Evolutionary conservation across 2,113 vertebrate species (phyloP), one percentile per base, ranked within the genome.

Genomic region (Ginglymostoma cirratum): DNA sequence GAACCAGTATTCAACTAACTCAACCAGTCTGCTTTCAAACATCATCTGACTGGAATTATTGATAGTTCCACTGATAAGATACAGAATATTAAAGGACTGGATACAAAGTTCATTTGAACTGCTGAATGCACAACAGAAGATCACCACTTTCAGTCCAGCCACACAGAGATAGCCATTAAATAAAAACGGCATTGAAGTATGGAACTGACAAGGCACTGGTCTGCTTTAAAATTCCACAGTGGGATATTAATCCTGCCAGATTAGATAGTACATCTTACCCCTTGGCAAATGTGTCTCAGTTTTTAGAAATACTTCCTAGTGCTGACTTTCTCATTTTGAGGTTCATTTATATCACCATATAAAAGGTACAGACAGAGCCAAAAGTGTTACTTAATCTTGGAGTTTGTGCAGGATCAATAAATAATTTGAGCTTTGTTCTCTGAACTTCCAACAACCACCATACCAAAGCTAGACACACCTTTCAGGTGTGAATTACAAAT

Each of bases 341-440:
- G 24, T 42, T 21, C 42, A 38, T 83, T 83, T 45, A 83, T 83
- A 23, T 83, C 10, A 78, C 34, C 12, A 86, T 61, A 61, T 27
- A 90, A 90, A 90, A 90, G 55, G 61, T 61, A 55, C 52, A 65
- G 80, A 83, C 38, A 42, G n/a, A 90, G 48, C 61, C 14, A 52
- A 65, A 27, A 30, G 27, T 61, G 30, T 65, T n/a, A 90, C 34
- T 30, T 34, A 90, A n/a, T 90, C 27, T 65, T 1, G 27, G 10
- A 3, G 8, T 87, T 24, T 45, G 10, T 48, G 38, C n/a, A 87
- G 42, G 24, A 14, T 55, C 23, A 27, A 34, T 90, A 61, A 30
- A 90, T 24, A 30, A 52, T 23, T 55, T 90, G 87, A 90, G 14
- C 52, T 65, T 90, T 90, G 87, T n/a, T 90, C 87, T 90, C 87